phyloP scores from a whole-genome alignment of 92 coral and sea anemone genomes.

The Pocillopora grandis region DNA sequence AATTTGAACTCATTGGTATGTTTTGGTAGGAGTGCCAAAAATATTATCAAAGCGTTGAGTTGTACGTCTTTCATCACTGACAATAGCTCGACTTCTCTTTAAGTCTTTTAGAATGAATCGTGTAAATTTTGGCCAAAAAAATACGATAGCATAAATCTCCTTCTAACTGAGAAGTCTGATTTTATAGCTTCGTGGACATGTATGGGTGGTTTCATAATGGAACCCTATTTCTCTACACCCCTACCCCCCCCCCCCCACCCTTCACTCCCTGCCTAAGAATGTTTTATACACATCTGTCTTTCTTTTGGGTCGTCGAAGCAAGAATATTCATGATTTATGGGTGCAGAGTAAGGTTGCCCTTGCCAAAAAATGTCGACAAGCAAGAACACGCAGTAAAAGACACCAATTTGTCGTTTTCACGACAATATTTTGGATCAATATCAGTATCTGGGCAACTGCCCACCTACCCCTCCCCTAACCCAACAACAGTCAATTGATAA shows the following conservation, averaged over 20 bases:
- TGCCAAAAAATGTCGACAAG: no score
- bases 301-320: no score
- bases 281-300: no score
- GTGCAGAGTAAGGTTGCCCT: no score
- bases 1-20: not conserved
- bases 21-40: slow-evolving; percentile 17
- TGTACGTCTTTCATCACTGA: slow-evolving; percentile 15
- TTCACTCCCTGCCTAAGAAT: no score
- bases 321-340: no score
- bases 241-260: no score
- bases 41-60: slow-evolving; percentile 3
- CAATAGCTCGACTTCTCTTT: not conserved
- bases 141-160: not conserved
- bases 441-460: no score
- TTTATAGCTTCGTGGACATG: not conserved
- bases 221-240: no score
- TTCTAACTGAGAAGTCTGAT: not conserved
- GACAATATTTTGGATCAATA: not conserved
- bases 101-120: not conserved
- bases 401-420: not conserved
- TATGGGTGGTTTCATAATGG: not conserved
- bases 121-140: not conserved
- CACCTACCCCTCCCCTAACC: no score
- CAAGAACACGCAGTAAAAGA: not conserved
- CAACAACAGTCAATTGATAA: no score